Evolutionary conservation across 2,797 vertebrate genomes (phyloP).

Genomic region (Cygnus olor): DNA sequence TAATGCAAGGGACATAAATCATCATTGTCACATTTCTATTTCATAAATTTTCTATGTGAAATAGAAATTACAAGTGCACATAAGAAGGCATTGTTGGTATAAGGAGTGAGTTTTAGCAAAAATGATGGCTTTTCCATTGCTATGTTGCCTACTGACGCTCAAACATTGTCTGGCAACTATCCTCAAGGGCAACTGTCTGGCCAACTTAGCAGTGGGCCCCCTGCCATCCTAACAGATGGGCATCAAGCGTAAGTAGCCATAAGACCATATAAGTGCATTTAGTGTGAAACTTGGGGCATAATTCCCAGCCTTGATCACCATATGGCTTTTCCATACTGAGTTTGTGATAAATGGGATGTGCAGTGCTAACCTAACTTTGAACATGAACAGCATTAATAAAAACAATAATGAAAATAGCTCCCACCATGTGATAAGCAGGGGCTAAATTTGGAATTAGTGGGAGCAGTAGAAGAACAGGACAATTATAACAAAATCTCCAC

Average conservation of each 20-base stretch:
- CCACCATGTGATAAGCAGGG: neutral
- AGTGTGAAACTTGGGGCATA: constrained; percentile 69
- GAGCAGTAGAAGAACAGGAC: neutral
- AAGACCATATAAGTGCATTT: constrained; percentile 72
- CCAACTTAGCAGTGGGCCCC: constrained; percentile 58
- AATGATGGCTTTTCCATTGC: neutral
- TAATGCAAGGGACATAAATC: neutral
- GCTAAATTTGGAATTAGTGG: neutral
- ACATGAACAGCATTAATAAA: neutral
- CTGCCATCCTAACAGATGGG: constrained; percentile 77
- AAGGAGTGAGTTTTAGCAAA: neutral
- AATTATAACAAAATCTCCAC: neutral
- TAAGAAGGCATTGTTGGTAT: neutral
- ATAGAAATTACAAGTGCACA: neutral
- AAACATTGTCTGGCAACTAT: constrained; percentile 53
- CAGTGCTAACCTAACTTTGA: neutral
- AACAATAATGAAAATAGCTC: neutral
- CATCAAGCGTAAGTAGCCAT: constrained; percentile 70
- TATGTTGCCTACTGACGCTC: constrained; percentile 26
- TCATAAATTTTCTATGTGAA: neutral
- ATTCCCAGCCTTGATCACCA: constrained; percentile 68
- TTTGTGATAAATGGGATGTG: constrained; percentile 22
- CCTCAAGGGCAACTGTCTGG: constrained; percentile 49
- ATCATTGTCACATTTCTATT: neutral
- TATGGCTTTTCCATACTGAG: constrained; percentile 62